Conservation (phyloP, 1,140 invertebrate species). For the Drosophila triauraria region DNA sequence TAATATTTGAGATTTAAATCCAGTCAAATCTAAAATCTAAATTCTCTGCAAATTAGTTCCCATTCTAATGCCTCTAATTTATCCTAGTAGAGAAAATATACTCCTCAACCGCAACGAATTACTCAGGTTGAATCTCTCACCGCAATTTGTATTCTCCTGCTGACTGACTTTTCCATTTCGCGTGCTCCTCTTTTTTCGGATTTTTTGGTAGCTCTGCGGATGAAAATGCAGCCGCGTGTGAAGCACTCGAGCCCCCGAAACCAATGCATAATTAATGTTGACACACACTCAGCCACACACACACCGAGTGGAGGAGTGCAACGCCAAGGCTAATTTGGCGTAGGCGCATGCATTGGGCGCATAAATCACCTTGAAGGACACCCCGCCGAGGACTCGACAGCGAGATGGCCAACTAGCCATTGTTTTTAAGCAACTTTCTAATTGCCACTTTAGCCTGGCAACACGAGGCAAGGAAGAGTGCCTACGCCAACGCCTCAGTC, state of each 20-base stretch:
- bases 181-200: neutral
- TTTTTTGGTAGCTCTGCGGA: neutral
- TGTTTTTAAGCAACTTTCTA: constrained; percentile 81
- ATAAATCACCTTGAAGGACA: constrained; percentile 76
- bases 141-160: constrained; percentile 32
- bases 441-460: constrained; percentile 74
- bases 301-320: constrained; percentile 50
- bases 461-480: constrained; percentile 22
- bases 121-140: constrained; percentile 9
- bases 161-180: constrained; percentile 34
- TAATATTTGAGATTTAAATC: no score
- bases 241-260: constrained; percentile 4
- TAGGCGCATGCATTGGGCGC: constrained; percentile 65
- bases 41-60: neutral
- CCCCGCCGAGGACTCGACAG: constrained; percentile 19
- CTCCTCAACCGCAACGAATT: neutral
- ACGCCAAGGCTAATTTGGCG: constrained; percentile 76
- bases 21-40: neutral
- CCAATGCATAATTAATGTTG: constrained; percentile 77
- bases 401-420: constrained; percentile 58
- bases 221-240: constrained; percentile 7
- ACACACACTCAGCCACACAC: constrained; percentile 40
- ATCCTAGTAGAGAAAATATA: neutral
- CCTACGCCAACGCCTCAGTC: neutral
- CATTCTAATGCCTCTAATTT: neutral